Percentiles rank a stretch among this genome's conserved stretches.
Conservation (phyloP, 2,888 invertebrate genomes). For the Galerucella pusilla region DNA sequence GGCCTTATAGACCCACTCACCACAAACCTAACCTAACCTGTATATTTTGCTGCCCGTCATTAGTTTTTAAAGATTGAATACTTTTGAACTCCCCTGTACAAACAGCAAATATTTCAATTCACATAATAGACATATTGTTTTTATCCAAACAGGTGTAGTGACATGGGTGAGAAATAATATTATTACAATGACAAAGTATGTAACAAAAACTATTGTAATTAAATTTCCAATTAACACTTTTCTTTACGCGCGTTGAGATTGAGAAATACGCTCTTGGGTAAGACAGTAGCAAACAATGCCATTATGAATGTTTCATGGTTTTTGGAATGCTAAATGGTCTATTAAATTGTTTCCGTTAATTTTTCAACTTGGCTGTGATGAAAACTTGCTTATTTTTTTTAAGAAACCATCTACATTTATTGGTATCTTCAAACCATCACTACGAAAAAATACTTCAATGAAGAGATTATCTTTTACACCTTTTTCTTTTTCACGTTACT, state of each 20-base stretch:
- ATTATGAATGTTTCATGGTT: slow-evolving; percentile 30
- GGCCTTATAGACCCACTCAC: no score
- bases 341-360: slow-evolving; percentile 36
- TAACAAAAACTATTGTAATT: slow-evolving; percentile 1
- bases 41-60: no score
- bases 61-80: neutral
- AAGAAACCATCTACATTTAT: no score
- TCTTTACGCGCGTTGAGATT: slow-evolving; percentile 19
- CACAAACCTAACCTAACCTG: no score
- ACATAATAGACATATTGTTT: neutral
- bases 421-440: no score
- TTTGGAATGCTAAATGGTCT: slow-evolving; percentile 35
- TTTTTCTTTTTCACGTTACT: no score
- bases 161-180: neutral
- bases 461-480: no score
- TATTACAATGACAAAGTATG: neutral
- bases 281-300: slow-evolving; percentile 30
- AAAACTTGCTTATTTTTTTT: neutral
- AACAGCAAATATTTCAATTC: neutral
- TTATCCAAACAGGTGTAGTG: neutral
- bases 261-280: slow-evolving; percentile 25
- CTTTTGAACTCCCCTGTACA: neutral
- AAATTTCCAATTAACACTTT: slow-evolving; percentile 26
- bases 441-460: no score
- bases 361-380: slow-evolving; percentile 24